Evolutionary conservation across 2,113 vertebrate genomes (phyloP).

Genomic region (Etia nguti): DNA sequence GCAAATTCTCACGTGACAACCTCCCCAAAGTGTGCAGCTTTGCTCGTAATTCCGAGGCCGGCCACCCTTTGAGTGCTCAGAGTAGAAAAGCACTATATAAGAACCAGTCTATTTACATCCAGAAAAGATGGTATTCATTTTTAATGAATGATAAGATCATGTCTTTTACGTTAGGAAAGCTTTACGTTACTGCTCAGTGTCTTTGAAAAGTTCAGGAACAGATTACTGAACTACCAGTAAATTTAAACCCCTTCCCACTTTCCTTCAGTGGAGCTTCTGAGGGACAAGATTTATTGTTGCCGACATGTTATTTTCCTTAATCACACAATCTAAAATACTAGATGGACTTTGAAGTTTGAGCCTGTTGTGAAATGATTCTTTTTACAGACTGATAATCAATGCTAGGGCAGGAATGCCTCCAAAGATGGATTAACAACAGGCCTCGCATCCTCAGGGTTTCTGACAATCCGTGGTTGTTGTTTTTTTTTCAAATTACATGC

Average conservation of each 20-base stretch:
- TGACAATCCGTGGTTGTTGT: rapidly evolving
- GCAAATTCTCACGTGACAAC: not conserved
- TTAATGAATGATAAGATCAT: rapidly evolving
- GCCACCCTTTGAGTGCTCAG: not conserved
- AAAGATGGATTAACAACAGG: not conserved
- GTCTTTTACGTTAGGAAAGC: not conserved
- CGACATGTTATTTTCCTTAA: not conserved
- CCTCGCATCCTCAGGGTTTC: not conserved
- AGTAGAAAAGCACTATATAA: not conserved
- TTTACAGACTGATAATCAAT: not conserved
- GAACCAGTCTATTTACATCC: rapidly evolving
- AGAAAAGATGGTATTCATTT: not conserved
- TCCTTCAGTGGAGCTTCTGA: not conserved
- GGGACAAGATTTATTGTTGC: not conserved
- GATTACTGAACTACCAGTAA: not conserved
- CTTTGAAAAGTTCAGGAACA: not conserved
- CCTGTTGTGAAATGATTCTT: not conserved
- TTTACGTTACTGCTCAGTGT: not conserved
- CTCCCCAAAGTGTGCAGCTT: not conserved
- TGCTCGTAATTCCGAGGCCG: not conserved
- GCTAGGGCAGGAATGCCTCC: not conserved
- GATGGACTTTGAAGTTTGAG: not conserved
- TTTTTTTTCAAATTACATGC: not conserved
- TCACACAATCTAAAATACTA: not conserved
- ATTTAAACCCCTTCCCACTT: not conserved